Percentiles rank a stretch among this genome's conserved stretches.
These are phyloP conservation scores for Cariama cristata DNA, from an alignment of 2,113 vertebrate genomes.

Conservation along the genomic window DNA sequence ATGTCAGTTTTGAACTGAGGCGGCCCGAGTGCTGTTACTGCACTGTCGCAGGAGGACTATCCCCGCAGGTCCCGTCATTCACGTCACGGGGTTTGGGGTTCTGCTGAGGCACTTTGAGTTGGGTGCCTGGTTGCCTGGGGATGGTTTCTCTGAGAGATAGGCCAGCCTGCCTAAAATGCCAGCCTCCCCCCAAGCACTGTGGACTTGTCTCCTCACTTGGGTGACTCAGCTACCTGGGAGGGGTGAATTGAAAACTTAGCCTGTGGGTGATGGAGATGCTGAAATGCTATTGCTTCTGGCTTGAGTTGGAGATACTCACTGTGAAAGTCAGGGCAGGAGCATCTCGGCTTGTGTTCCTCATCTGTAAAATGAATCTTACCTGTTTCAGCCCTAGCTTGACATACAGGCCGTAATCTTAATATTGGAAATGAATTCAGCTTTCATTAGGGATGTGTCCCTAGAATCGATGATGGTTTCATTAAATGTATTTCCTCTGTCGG, in stretches of 20 bases:
- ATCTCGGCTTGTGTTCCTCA: neutral
- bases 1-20: neutral
- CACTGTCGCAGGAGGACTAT: neutral
- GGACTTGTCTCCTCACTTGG: neutral
- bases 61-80: neutral
- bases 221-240: neutral
- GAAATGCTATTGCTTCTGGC: neutral
- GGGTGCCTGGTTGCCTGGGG: fast-evolving
- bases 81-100: neutral
- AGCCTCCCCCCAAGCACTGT: neutral
- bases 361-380: neutral
- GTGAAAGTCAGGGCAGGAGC: neutral
- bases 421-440: neutral
- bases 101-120: neutral
- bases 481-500: neutral
- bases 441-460: neutral
- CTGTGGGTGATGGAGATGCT: neutral
- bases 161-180: neutral
- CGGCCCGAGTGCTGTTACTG: neutral
- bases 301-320: neutral
- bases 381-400: neutral
- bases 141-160: neutral
- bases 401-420: neutral
- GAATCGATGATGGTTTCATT: neutral
- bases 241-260: neutral